phyloP scores from a whole-genome alignment of 2,888 invertebrate genomes.

The Leucophenga maculata region DNA sequence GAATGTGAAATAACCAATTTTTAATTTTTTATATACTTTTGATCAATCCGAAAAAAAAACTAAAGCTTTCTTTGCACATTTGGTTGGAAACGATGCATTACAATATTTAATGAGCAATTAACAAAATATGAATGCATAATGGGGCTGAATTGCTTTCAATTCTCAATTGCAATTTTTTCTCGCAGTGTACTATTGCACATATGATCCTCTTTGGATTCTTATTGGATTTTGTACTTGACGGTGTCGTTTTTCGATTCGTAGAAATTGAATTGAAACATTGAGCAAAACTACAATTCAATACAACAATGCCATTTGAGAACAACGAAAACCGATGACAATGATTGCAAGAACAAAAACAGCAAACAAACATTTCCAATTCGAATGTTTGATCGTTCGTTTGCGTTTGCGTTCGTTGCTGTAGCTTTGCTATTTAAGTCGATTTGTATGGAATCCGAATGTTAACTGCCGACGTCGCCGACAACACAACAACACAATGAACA shows the following conservation, averaged over 20 bases:
- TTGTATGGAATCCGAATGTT: constrained; percentile 65
- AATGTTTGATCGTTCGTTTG: constrained; percentile 7
- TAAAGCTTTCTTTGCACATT: no score
- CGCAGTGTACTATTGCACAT: no score
- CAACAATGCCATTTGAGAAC: constrained; percentile 48
- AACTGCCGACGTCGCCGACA: constrained; percentile 33
- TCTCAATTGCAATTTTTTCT: no score
- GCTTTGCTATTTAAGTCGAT: constrained; percentile 56
- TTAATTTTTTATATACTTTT: no score
- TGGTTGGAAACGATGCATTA: no score
- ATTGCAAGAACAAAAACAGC: constrained; percentile 10
- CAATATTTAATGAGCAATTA: no score
- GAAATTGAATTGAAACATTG: constrained; percentile 63
- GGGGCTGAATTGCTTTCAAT: no score
- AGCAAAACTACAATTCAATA: constrained; percentile 60
- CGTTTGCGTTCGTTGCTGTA: constrained; percentile 10
- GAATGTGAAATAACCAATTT: no score
- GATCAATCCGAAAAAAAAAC: no score
- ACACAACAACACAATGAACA: not conserved
- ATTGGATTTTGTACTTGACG: no score
- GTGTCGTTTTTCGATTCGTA: constrained; percentile 39
- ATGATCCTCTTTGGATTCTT: no score
- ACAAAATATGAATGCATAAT: no score
- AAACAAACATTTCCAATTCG: not conserved
- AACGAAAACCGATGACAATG: constrained; percentile 14